phyloP scores from a whole-genome alignment of 2,888 invertebrate genomes.

The Amphipyra berbera region DNA sequence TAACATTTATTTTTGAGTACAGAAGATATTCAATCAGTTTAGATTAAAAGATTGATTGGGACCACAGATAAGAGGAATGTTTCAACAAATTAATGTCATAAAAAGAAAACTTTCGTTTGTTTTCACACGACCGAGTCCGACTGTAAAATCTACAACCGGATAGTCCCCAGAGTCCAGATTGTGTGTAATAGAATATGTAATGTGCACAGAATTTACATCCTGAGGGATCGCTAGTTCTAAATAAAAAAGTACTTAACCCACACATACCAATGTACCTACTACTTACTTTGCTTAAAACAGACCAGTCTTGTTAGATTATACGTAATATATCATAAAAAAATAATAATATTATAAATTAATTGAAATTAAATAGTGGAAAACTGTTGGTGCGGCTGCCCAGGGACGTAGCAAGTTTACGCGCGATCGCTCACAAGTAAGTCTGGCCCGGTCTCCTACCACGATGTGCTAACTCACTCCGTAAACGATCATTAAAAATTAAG shows the following conservation, averaged over 20 bases:
- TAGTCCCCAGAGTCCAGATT: slow-evolving; percentile 20
- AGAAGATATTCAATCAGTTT: too few relatives aligned
- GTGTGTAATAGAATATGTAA: slow-evolving; percentile 33
- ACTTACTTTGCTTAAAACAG: too few relatives aligned
- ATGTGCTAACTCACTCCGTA: slow-evolving; percentile 35
- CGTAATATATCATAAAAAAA: slow-evolving; percentile 3
- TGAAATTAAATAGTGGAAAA: slow-evolving; percentile 41
- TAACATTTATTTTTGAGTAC: too few relatives aligned
- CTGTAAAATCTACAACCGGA: slow-evolving; percentile 8
- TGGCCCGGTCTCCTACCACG: slow-evolving; percentile 36
- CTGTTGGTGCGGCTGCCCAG: slow-evolving; percentile 23
- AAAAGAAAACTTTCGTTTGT: not conserved
- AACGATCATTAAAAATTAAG: not conserved
- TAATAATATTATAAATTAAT: slow-evolving; percentile 42
- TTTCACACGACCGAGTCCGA: slow-evolving; percentile 8
- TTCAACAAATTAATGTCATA: too few relatives aligned
- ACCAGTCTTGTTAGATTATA: not conserved
- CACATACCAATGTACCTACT: too few relatives aligned
- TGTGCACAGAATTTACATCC: slow-evolving; percentile 14
- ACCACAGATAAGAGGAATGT: too few relatives aligned
- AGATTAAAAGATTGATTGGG: too few relatives aligned
- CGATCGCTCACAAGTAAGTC: slow-evolving; percentile 62
- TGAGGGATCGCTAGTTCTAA: slow-evolving; percentile 13
- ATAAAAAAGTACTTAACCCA: slow-evolving; percentile 17
- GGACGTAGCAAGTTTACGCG: slow-evolving; percentile 60